Base-by-base conservation (phyloP, 2,113 vertebrate genomes). In the Coryphaenoides rupestris region DNA sequence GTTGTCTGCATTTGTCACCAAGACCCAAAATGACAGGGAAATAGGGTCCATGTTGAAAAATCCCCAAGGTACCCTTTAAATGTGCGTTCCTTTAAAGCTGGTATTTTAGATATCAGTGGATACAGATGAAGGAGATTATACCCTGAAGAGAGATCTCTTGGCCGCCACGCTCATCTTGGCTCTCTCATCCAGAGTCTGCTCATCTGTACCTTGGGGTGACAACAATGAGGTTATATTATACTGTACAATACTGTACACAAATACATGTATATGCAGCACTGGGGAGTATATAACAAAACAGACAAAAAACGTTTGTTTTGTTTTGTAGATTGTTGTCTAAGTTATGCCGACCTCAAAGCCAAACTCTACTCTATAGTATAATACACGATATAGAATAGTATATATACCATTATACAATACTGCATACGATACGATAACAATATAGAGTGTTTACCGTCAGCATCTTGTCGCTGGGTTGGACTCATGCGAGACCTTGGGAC, bases 91-190 rank as follows among this genome's bases (percentile, higher is more conserved):
- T 40, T 40, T 40, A 9, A 40, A 40, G 2, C 33, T 9, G 17
- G 9, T 53, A 19, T 53, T 53, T 12, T 53, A 15, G 7, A 19
- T 53, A n/a, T 12, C n/a, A 15, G 7, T 53, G 12, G 50, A 19
- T 57, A 15, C 16, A 46, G 19, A 46, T 13, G 24, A 61, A 62
- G 10, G 2, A 21, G 45, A 13, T 52, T 22, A 4, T 89, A 92
- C 91, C 90, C 88, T 90, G 78, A 92, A 92, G 23, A 92, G 89
- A 55, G 96, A 92, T 66, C 96, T 93, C 86, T 99, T 99, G 57
- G 96, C 97, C 74, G 97, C 93, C 52, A 99, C 96, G 0, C 96
- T 99, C 86, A 99, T 89, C 81, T 95, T 98, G 67, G 97, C 96
- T 88, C 95, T 88, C 19, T 98, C 97, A 62, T 99, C 97, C 46